Evolutionary conservation across 2,888 invertebrate genomes (phyloP), one percentile per base, ranked within the genome.

Genomic region (Diabrotica balteata): DNA sequence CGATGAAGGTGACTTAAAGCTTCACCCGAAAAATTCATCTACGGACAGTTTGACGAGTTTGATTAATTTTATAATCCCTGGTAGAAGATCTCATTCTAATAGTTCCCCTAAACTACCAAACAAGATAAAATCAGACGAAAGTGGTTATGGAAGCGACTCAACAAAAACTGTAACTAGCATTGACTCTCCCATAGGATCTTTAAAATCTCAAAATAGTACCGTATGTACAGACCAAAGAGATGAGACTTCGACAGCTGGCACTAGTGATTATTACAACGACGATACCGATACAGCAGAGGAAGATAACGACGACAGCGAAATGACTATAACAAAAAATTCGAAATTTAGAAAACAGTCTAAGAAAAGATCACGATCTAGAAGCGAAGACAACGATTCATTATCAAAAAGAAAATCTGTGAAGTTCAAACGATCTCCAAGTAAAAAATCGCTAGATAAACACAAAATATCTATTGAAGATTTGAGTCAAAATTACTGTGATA

Each of bases 121-220:
- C 52, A 75, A 77, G 74, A 75, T 76, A 69, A 84, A 80, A 76
- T 79, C 75, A 8, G 88, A 88, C 73, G 89, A 88, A 78, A 88
- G 88, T 75, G 89, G 88, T 11, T 89, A 89, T 75, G 88, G 88
- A 70, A 87, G 87, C 54, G 89, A 89, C 77, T 87, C 87, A 11
- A 88, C 87, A 0, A 80, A 87, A 72, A 80, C 86, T 60, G 46
- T 52, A 10, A 82, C 85, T 2, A 86, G 86, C 6, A 85, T 86
- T 9, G 87, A 87, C 78, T 87, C 87, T 1, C 87, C 87, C 0
- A 83, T 86, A 63, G 86, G 86, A 60, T 81, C 82, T 32, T 76
- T 81, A 10, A 80, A 81, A 74, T 78, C 77, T 7, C 76, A 78
- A 59, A 71, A 61, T 10, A 77, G 76, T 66, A 68, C 67, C 59